Evolutionary conservation across 2,113 vertebrate genomes (phyloP), one percentile per base, ranked within the genome.

Genomic region (Apus apus): DNA sequence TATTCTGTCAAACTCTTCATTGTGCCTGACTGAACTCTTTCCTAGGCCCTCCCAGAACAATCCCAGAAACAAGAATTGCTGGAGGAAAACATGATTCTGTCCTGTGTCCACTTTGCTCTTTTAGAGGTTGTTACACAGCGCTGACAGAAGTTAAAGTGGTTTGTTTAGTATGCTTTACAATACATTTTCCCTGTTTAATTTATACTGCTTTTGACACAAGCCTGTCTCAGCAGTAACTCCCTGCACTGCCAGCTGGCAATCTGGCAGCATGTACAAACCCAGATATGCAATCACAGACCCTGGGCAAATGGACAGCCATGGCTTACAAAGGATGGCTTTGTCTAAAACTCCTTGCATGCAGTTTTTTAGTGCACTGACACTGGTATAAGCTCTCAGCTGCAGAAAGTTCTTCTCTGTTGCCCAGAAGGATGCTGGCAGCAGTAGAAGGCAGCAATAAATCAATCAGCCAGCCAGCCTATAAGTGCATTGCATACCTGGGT

Each of bases 381-480:
- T 30, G 34, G 50, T 36, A 54, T 32, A 66, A 93, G 45, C 62
- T 50, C 68, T 15, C 54, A 40, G 50, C 13, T 79, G 70, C 18
- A 22, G 40, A 87, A 92, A 85, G 70, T 45, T 9, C 38, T 85
- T 93, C 93, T 75, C 50, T 53, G 15, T 11, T 56, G 62, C 80
- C 75, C 71, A 82, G 58, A 92, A 78, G 71, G 77, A 85, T 13
- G 32, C 58, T 16, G 4, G 67, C 84, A 89, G 80, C 65, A 34
- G 68, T 13, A 57, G 17, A 51, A 79, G 89, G 43, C 70, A 85
- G 76, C 77, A 94, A 80, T 82, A 95, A 93, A 94, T 91, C 94
- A 87, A 89, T 82, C 90, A 95, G 34, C 61, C 73, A 58, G 43
- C 6, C 64, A 51, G 29, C 51, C 62, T 77, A 5, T n/a, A 89